Conservation (phyloP, 2,888 invertebrate species). For the Polydrusus cervinus region DNA sequence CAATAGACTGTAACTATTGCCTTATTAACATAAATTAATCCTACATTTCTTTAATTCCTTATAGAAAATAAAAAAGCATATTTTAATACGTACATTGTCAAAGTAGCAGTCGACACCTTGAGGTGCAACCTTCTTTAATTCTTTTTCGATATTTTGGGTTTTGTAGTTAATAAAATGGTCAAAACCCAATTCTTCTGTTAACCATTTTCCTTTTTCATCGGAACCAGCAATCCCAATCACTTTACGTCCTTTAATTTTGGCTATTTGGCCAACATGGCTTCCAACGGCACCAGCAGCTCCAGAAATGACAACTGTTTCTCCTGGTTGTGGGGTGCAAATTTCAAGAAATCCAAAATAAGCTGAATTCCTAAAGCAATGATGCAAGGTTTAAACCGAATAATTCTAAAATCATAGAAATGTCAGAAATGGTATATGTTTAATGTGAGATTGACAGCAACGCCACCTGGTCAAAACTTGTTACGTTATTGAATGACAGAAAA, state of each 20-base stretch:
- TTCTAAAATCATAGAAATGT: too few species aligned
- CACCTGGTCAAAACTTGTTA: too few species aligned
- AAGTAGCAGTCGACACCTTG: constrained; percentile 85
- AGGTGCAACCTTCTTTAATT: constrained; percentile 77
- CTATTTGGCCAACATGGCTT: constrained; percentile 85
- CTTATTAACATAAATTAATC: too few species aligned
- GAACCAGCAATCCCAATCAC: constrained; percentile 84
- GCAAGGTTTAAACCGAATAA: too few species aligned
- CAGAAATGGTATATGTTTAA: too few species aligned
- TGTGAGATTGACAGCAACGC: too few species aligned
- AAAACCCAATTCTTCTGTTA: constrained; percentile 78
- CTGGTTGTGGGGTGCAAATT: constrained; percentile 80
- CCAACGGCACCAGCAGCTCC: constrained; percentile 88
- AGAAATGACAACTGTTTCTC: constrained; percentile 82
- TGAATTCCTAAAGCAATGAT: constrained; percentile 75
- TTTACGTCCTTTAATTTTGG: constrained; percentile 80
- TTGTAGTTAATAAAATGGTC: constrained; percentile 84
- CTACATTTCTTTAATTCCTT: too few species aligned
- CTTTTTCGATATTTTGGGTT: constrained; percentile 73
- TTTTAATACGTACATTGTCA: constrained; percentile 78
- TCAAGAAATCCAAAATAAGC: constrained; percentile 85
- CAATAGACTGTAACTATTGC: too few species aligned
- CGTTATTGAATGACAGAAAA: too few species aligned
- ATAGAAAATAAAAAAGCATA: too few species aligned
- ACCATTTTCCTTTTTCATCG: constrained; percentile 81